Conservation (phyloP, 2,113 vertebrate genomes). For the Mobula hypostoma region DNA sequence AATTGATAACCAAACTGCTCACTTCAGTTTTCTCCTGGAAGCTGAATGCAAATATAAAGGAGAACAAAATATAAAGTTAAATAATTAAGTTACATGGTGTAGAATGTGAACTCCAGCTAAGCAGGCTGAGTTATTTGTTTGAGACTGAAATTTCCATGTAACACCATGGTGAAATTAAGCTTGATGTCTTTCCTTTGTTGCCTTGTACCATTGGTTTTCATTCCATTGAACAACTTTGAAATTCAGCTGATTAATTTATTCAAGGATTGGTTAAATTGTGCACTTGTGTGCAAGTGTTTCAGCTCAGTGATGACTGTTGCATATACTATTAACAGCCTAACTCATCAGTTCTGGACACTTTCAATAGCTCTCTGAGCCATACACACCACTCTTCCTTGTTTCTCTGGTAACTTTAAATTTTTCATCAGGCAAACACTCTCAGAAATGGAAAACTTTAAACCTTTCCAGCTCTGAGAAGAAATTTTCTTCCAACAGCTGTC, state of each 20-base stretch:
- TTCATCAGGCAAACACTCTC: slow-evolving; percentile 60
- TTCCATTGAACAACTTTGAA: neutral
- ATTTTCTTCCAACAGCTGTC: slow-evolving; percentile 80
- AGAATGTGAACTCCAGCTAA: neutral
- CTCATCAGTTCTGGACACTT: slow-evolving; percentile 50
- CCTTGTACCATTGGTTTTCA: neutral
- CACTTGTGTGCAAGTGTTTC: neutral
- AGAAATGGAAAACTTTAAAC: slow-evolving; percentile 77
- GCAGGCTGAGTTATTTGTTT: neutral
- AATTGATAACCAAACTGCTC: neutral
- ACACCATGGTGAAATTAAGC: neutral
- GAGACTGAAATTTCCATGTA: neutral
- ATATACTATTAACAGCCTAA: neutral
- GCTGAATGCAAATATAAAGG: neutral
- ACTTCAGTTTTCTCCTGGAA: neutral
- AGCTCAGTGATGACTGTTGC: neutral
- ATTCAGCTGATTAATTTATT: neutral
- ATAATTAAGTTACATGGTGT: neutral
- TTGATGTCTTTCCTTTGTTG: neutral
- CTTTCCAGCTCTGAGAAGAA: slow-evolving; percentile 70
- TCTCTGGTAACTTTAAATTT: slow-evolving; percentile 60
- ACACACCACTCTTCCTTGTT: slow-evolving; percentile 70
- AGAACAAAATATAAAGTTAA: neutral
- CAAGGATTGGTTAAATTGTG: neutral
- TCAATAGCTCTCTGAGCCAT: slow-evolving; percentile 64